These are phyloP conservation scores for Fulmarus glacialis DNA, from an alignment of 2,113 vertebrate species.

Conservation along the genomic window DNA sequence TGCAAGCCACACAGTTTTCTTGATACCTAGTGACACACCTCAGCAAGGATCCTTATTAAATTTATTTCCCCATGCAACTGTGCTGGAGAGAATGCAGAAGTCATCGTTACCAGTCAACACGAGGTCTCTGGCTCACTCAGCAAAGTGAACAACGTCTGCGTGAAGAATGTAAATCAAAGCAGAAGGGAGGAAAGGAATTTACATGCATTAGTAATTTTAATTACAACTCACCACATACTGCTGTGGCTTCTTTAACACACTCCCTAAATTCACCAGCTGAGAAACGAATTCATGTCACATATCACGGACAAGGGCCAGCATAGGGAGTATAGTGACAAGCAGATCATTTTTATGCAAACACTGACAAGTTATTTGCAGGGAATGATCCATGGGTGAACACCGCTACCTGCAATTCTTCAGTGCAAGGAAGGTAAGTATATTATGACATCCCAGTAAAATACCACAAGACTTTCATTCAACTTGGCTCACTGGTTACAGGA, in stretches of 20 bases:
- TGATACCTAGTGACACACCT: background rate
- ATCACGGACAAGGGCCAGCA: background rate
- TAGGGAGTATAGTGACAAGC: background rate
- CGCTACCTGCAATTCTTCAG: background rate
- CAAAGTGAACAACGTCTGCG: background rate
- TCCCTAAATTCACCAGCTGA: background rate
- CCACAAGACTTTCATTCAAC: background rate
- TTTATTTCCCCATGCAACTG: background rate
- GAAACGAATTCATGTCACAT: background rate
- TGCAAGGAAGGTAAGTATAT: background rate
- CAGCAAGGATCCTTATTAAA: background rate
- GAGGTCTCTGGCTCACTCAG: background rate
- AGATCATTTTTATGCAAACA: background rate
- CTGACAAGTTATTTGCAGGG: background rate
- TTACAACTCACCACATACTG: slow-evolving; percentile 2
- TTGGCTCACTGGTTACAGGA: background rate
- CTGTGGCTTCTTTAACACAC: background rate
- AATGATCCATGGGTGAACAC: background rate
- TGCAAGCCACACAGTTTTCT: background rate
- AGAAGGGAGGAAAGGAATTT: background rate
- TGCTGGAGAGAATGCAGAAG: background rate
- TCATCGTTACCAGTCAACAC: background rate
- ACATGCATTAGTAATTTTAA: slow-evolving; percentile 15
- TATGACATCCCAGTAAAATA: background rate
- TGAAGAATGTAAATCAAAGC: background rate